Percentiles rank a stretch among this genome's conserved stretches.
Conservation (phyloP, 2,113 vertebrate genomes). For the Pao palembangensis region DNA sequence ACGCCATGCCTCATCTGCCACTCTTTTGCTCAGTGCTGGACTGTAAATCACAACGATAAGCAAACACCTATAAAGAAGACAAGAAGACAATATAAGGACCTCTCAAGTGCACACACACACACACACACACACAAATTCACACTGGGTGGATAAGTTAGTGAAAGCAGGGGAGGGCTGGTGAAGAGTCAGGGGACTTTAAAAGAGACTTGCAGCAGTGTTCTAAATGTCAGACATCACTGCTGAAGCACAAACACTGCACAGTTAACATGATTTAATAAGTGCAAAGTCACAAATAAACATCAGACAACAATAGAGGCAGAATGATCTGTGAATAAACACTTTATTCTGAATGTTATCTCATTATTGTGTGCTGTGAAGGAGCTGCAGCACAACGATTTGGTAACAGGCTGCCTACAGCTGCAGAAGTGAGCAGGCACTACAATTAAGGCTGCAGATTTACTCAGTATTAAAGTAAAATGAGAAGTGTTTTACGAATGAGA, state of each 20-base stretch:
- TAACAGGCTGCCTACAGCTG: too few relatives aligned
- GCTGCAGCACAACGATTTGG: neutral
- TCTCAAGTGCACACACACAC: constrained; percentile 16
- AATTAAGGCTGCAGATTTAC: too few relatives aligned
- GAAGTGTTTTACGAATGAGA: too few relatives aligned
- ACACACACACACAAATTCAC: neutral
- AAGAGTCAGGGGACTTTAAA: constrained; percentile 9
- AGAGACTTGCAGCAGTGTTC: constrained; percentile 37
- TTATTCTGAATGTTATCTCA: constrained; percentile 3
- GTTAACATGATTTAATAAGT: constrained; percentile 9
- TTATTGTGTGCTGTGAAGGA: constrained; percentile 3
- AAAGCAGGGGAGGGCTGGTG: constrained; percentile 3
- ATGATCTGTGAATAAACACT: constrained; percentile 3
- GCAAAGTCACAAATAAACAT: constrained; percentile 12
- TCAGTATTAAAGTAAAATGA: too few relatives aligned
- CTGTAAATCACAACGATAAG: constrained; percentile 64
- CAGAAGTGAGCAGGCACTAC: too few relatives aligned
- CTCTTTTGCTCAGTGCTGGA: constrained; percentile 46
- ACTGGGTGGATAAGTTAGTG: constrained; percentile 38
- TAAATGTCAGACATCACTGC: constrained; percentile 1
- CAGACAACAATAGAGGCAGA: constrained; percentile 7
- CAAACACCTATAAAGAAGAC: constrained; percentile 52
- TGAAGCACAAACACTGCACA: neutral
- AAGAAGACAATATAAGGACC: constrained; percentile 50
- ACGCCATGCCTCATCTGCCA: constrained; percentile 58